Percentiles rank a stretch among this genome's conserved stretches.
These are phyloP conservation scores for Cepaea hortensis DNA, from an alignment of 2,888 invertebrate species.

Conservation along the genomic window DNA sequence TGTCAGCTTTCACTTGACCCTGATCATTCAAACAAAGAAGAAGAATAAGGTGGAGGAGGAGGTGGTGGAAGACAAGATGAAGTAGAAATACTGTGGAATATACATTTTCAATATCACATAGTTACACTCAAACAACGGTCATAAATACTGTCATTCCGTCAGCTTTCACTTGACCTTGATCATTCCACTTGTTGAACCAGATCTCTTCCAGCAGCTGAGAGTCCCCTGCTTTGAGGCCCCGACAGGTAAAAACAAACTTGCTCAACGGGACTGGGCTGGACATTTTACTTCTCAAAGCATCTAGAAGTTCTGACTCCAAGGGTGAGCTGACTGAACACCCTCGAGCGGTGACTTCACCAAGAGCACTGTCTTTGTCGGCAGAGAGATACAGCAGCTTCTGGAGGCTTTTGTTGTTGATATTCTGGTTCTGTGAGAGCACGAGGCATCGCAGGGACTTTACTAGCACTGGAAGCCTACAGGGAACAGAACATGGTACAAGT, in stretches of 20 bases:
- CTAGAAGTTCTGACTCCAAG: conserved; percentile 61
- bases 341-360: conserved; percentile 59
- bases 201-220: conserved; percentile 58
- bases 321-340: conserved; percentile 64
- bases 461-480: conserved; percentile 59
- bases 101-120: background rate
- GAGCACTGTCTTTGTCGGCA: conserved; percentile 33
- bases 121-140: background rate
- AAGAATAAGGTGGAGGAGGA: too few relatives aligned
- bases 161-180: conserved; percentile 49
- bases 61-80: background rate
- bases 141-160: conserved; percentile 34
- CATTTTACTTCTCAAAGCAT: conserved; percentile 62
- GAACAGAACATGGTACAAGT: background rate
- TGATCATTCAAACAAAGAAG: conserved; percentile 49
- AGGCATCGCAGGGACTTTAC: conserved; percentile 59
- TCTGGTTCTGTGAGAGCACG: conserved; percentile 61
- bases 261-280: conserved; percentile 44
- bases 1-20: conserved; percentile 46
- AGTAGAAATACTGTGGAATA: background rate
- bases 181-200: conserved; percentile 63
- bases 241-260: conserved; percentile 58
- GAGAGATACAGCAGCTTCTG: conserved; percentile 56
- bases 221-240: conserved; percentile 56
- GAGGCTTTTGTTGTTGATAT: conserved; percentile 58